Evolutionary conservation across 2,888 invertebrate species (phyloP).

Genomic region (Drosophila merina): DNA sequence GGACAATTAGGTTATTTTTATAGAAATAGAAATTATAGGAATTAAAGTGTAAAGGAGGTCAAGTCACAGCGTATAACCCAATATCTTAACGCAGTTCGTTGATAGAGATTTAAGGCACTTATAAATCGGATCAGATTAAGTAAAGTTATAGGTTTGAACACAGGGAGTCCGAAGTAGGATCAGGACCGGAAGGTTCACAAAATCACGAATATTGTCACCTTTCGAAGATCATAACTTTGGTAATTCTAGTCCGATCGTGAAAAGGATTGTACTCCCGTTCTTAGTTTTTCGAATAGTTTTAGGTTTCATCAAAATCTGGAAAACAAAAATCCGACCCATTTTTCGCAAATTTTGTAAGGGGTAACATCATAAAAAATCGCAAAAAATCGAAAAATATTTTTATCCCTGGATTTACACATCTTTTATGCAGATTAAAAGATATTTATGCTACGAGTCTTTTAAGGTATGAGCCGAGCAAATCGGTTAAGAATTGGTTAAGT

Average conservation of each 20-base stretch:
- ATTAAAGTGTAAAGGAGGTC: neutral
- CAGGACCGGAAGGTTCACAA: neutral
- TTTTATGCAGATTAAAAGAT: neutral
- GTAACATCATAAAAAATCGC: no score
- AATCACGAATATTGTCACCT: neutral
- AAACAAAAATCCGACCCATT: no score
- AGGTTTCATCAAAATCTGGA: no score
- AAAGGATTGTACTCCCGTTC: no score
- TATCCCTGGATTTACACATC: neutral
- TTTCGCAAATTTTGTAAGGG: no score
- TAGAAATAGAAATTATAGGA: neutral
- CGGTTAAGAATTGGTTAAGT: neutral
- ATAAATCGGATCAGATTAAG: no score
- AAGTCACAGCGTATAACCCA: no score
- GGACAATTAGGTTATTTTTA: neutral
- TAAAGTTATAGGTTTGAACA: neutral
- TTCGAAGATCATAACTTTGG: neutral
- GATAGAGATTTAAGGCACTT: no score
- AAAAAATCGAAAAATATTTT: no score
- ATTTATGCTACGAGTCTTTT: neutral
- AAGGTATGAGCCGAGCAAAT: neutral
- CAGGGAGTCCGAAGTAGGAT: neutral
- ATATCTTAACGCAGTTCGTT: no score
- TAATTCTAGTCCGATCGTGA: neutral
- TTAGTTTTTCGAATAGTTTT: no score